These are phyloP conservation scores for Penelope pileata DNA, from an alignment of 2,113 vertebrate genomes.

Conservation along the genomic window DNA sequence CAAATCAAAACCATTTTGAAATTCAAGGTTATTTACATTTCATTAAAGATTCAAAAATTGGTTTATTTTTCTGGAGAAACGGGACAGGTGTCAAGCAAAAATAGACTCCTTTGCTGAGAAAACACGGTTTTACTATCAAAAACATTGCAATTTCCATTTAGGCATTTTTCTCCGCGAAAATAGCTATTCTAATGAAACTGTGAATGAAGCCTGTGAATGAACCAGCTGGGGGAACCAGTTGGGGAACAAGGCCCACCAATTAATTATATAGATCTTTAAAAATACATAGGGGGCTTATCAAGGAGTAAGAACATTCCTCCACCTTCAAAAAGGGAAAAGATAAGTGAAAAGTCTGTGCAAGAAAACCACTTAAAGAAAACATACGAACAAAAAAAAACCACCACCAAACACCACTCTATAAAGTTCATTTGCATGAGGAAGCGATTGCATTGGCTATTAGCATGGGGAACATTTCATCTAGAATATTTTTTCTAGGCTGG, in stretches of 20 bases:
- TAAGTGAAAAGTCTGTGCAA: not conserved
- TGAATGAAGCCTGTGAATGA: constrained; percentile 13
- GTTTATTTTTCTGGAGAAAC: not conserved
- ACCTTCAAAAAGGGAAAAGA: not conserved
- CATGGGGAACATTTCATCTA: not conserved
- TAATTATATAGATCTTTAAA: not conserved
- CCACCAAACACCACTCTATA: not conserved
- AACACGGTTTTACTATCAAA: not conserved
- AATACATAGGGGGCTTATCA: accelerated
- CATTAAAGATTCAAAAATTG: not conserved
- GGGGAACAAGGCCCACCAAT: accelerated
- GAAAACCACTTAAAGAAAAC: not conserved
- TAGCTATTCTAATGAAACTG: not conserved
- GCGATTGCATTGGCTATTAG: not conserved
- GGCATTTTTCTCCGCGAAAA: constrained; percentile 18
- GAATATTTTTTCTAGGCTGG: constrained; percentile 13
- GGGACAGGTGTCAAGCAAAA: not conserved
- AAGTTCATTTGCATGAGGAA: not conserved
- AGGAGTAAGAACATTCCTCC: not conserved
- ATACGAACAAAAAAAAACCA: accelerated
- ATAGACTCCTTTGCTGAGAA: not conserved
- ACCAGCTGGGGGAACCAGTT: no score
- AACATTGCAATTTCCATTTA: not conserved
- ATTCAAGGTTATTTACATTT: not conserved
- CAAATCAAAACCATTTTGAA: not conserved